Percentiles rank a stretch among this genome's conserved stretches.
phyloP scores from a whole-genome alignment of 2,113 vertebrate species.

The Monarcha castaneiventris region DNA sequence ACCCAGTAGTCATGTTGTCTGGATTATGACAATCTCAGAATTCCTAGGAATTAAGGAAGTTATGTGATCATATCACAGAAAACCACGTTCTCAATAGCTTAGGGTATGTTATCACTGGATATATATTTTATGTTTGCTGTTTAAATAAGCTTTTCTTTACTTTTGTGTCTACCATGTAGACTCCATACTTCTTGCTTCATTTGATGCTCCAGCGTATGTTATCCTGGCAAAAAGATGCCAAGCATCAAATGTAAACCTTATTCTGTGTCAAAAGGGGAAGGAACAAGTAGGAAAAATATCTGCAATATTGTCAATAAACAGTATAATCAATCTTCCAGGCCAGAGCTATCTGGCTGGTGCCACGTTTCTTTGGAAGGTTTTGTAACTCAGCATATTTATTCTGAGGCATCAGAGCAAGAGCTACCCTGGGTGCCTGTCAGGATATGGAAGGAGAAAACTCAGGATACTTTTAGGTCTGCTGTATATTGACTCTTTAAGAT shows the following conservation, averaged over 20 bases:
- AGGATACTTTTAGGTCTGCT: not conserved
- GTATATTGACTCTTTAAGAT: not conserved
- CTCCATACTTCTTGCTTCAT: not conserved
- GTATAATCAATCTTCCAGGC: not conserved
- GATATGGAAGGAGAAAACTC: not conserved
- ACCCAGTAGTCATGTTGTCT: not conserved
- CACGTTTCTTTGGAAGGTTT: not conserved
- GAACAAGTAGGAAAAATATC: not conserved
- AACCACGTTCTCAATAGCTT: not conserved
- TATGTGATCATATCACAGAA: not conserved
- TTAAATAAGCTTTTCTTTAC: not conserved
- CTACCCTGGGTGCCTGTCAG: not conserved
- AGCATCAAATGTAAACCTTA: not conserved
- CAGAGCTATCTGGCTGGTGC: not conserved
- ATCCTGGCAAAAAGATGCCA: not conserved
- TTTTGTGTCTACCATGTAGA: not conserved
- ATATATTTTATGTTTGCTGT: not conserved
- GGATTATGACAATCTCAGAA: not conserved
- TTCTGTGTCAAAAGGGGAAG: not conserved
- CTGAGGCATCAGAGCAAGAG: not conserved
- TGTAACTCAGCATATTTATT: not conserved
- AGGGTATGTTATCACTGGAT: not conserved
- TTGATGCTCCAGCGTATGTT: not conserved
- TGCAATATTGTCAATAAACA: not conserved
- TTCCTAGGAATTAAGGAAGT: not conserved